Percentiles rank a stretch among this genome's conserved stretches.
These are phyloP conservation scores for Rhyzopertha dominica DNA, from an alignment of 1,140 invertebrate genomes.

Conservation along the genomic window DNA sequence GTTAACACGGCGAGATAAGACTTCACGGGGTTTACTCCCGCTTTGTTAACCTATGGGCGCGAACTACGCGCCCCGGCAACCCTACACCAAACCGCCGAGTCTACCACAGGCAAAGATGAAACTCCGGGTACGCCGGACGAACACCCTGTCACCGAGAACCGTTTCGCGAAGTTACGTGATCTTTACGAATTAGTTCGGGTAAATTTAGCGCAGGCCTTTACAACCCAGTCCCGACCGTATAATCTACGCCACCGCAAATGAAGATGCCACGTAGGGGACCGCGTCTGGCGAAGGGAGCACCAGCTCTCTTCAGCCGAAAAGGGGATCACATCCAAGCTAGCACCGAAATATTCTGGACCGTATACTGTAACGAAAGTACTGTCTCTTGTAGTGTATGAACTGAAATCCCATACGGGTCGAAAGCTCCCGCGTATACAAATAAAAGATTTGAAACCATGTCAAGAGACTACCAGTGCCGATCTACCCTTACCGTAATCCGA, in stretches of 20 bases:
- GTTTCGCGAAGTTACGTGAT: not conserved
- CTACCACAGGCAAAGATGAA: too few species aligned
- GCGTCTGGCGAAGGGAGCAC: conserved; percentile 5
- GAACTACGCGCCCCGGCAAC: not conserved
- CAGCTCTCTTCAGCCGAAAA: conserved; percentile 7
- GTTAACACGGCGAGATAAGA: conserved; percentile 3
- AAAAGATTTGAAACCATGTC: too few species aligned
- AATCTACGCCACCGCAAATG: not conserved
- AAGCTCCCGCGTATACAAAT: too few species aligned
- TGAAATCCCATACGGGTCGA: too few species aligned
- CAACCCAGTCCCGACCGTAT: not conserved
- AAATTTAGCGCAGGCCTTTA: conserved; percentile 1
- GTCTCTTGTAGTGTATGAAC: conserved; percentile 3
- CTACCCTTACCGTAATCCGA: too few species aligned
- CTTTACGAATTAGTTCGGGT: not conserved
- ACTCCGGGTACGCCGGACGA: not conserved
- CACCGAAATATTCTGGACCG: conserved; percentile 12
- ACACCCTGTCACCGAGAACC: conserved; percentile 1
- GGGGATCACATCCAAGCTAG: conserved; percentile 9
- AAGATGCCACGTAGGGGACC: too few species aligned
- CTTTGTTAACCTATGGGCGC: not conserved
- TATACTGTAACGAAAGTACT: conserved; percentile 13
- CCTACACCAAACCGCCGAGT: not conserved
- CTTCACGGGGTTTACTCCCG: not conserved
- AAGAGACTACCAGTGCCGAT: too few species aligned